Base-by-base conservation (phyloP, 2,888 invertebrate species). In the Muscina levida region DNA sequence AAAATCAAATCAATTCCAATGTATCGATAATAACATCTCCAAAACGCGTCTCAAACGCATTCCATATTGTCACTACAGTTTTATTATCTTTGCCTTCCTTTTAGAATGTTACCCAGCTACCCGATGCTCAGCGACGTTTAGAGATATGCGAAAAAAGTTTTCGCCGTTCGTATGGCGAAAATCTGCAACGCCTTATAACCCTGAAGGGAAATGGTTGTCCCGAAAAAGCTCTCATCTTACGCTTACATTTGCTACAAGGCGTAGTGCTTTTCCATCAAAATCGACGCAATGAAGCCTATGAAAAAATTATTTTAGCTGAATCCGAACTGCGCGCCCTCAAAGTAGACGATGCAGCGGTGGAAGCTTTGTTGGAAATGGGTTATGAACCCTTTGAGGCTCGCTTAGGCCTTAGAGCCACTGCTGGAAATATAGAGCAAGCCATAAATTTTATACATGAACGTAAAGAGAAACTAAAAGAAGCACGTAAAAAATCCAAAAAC, bases 201-300 rank as follows among this genome's bases (percentile, higher is more conserved):
- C 91, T 95, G 10, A 92, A 92, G 83, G 93, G 93, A 22, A 92
- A 92, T 46, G 92, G 93, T 74, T 88, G 88, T 57, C 94, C 94
- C 62, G 96, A 96, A 87, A 92, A 94, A 2, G 95, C 94, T 0
- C 89, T 97, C 11, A 92, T 96, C 78, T 93, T 96, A 93, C 92
- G 96, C 1, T 91, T 97, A 17, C 95, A 96, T 90, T 89, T 97
- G 67, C 91, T 97, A 67, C 96, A 97, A 90, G 96, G 95, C 5
- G 94, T 97, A 72, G 93, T 95, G 24, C 91, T 94, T 0, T 97
- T 94, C 87, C 96, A 96, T 87, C 94, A 95, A 89, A 95, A 95
- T 88, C 92, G 92, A 77, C 91, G 94, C 0, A 89, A 91, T 0
- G 93, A 94, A 74, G 94, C 96, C 0, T 91, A 91, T 56, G 87